Evolutionary conservation across 2,797 vertebrate species (phyloP), one percentile per base, ranked within the genome.

Genomic region (Pipistrellus kuhlii): DNA sequence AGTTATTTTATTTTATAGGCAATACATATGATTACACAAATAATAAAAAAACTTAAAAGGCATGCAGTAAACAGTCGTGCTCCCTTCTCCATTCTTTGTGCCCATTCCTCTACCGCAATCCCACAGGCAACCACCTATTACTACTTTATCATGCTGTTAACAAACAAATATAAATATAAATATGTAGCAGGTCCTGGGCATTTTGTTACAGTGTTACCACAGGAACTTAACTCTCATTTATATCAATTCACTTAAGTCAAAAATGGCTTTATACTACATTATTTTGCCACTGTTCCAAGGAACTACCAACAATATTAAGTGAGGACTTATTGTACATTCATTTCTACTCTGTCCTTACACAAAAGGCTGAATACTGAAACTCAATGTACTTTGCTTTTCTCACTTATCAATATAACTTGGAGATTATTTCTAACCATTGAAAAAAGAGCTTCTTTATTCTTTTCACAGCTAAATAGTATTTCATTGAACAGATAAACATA

Each of bases 1-100:
- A 21, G 32, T 85, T 66, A 57, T 88, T 57, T 93, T 94, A 73
- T 48, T 92, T 82, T 91, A 48, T 75, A 46, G 9, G 10, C 69
- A 73, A n/a, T 68, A 62, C 9, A 55, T 11, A 20, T 17, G 62
- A 23, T 48, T 71, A 12, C 44, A 77, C 44, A 64, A 44, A 71
- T 69, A 85, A 83, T 53, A 77, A 59, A n/a, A 62, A 55, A 62
- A 55, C 32, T 73, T 87, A 32, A 85, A 82, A 72, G 46, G 27
- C 20, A 41, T 23, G 44, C 10, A 66, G 27, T 57, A 23, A 35
- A 77, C 62, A 30, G 46, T 81, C 68, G 35, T 20, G 27, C 48
- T 71, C 13, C 38, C 77, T 44, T 27, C 27, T 51, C 21, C 17
- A 30, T 18, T 11, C 14, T 25, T 6, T 20, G 23, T 77, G 30